Base-by-base conservation (phyloP, 2,797 vertebrate genomes). In the Parambassis ranga region DNA sequence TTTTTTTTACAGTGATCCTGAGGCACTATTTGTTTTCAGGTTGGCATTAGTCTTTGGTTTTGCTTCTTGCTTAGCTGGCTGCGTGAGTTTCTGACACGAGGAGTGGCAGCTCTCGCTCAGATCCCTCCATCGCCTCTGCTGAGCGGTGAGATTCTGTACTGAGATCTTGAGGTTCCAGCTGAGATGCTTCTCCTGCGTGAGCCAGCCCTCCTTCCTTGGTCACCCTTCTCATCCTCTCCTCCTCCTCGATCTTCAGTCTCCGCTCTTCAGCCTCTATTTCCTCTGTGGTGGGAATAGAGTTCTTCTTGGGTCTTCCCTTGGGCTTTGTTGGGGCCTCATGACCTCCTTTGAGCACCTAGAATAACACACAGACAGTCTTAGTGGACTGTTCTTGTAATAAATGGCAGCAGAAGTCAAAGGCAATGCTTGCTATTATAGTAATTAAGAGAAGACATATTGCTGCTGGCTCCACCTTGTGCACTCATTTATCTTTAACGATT, bases 301-400 rank as follows among this genome's bases (percentile, higher is more conserved):
- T 99, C 85, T 99, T 99, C 92, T 99, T 99, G n/a, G 97, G 97
- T 49, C 97, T 91, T 11, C 97, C 97, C 90, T 99, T 99, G 81
- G 97, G 97, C 81, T 99, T 99, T 0, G 97, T 99, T 10, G 97
- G 97, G 36, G 97, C 97, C 85, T 99, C 97, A 10, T 98, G 96
- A 48, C 97, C 97, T 66, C 97, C 97, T 91, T 98, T 98, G 63
- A 99, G 92, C 68, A 99, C 97, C 97, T 99, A 72, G 2, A 61
- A 51, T 35, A 72, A 82, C 77, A 82, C 67, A 77, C 18, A 83
- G 59, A 76, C 61, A 30, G 47, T 63, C 44, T 88, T 72, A 85
- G 74, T 50, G 35, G 69, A 80, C 52, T 48, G 37, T 32, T 55
- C 47, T 8, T 46, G 43, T 84, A 78, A 90, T 69, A 85, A 85